Evolutionary conservation across 2,888 invertebrate species (phyloP).

Genomic region (Melikaiella ostensackeni): DNA sequence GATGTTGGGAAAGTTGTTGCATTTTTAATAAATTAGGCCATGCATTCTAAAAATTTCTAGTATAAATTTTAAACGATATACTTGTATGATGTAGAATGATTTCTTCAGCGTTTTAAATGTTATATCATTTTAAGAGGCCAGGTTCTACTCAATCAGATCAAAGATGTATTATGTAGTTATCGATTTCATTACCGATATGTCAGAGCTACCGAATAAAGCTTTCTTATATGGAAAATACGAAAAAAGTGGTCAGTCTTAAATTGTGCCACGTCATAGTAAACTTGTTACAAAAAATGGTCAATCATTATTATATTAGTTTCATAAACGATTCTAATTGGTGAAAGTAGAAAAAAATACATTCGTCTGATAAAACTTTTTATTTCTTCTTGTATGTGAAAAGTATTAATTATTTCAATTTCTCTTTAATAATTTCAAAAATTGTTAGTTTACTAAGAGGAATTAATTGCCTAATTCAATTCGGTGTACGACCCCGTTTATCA

Average conservation of each 20-base stretch:
- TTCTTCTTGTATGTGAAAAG: not conserved
- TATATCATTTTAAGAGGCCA: not conserved
- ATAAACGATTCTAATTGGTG: not conserved
- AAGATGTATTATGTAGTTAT: not conserved
- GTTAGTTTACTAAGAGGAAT: not conserved
- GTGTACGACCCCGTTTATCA: slow-evolving; percentile 1
- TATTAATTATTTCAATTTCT: not conserved
- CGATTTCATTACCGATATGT: slow-evolving; percentile 19
- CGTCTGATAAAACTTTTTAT: not conserved
- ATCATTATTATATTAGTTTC: not conserved
- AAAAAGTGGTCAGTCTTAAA: not conserved
- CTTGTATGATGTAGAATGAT: not conserved
- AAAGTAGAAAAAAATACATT: not conserved
- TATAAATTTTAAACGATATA: not conserved
- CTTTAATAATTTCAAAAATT: not conserved
- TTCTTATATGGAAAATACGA: not conserved
- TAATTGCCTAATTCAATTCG: slow-evolving; percentile 1
- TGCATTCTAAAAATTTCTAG: not conserved
- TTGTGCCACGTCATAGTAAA: not conserved
- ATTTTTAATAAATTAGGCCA: not conserved
- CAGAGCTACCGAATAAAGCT: not conserved
- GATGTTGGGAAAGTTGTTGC: not conserved
- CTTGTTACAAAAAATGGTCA: not conserved
- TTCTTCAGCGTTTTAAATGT: not conserved
- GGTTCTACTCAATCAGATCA: not conserved